Conservation (phyloP, 1,140 invertebrate species). For the Drosophila asahinai region DNA sequence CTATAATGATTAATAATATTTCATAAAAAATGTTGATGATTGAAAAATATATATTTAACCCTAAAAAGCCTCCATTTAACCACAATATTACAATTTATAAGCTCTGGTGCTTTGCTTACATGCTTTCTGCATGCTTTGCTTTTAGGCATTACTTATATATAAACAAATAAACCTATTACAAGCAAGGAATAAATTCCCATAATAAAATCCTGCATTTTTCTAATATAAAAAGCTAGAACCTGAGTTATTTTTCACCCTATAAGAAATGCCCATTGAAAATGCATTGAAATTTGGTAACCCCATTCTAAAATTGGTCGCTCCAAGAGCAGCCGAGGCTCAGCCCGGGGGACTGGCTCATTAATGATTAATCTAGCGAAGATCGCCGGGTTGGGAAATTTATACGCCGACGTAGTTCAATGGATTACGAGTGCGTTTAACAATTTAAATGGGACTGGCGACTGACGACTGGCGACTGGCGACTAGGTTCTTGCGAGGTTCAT, state of each 20-base stretch:
- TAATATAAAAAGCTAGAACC: too few relatives aligned
- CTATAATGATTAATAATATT: too few relatives aligned
- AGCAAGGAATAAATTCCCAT: too few relatives aligned
- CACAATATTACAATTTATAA: too few relatives aligned
- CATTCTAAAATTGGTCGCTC: not conserved
- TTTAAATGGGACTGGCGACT: conserved; percentile 30
- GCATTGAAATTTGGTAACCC: not conserved
- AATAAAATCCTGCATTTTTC: too few relatives aligned
- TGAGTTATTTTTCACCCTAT: not conserved
- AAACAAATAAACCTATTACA: too few relatives aligned
- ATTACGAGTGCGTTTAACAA: conserved; percentile 42
- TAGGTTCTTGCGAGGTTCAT: conserved; percentile 9
- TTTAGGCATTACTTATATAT: too few relatives aligned
- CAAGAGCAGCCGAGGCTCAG: not conserved
- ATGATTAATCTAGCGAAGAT: conserved; percentile 34
- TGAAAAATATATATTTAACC: too few relatives aligned
- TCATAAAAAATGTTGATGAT: too few relatives aligned
- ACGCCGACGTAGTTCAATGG: conserved; percentile 35
- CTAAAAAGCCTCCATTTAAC: too few relatives aligned
- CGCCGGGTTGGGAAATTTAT: conserved; percentile 21
- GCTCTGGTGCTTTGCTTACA: too few relatives aligned
- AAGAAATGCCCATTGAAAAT: not conserved
- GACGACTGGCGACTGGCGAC: not conserved
- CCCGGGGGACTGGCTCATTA: not conserved
- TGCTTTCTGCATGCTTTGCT: too few relatives aligned